phyloP scores from a whole-genome alignment of 2,113 vertebrate genomes.

The Albula goreensis region DNA sequence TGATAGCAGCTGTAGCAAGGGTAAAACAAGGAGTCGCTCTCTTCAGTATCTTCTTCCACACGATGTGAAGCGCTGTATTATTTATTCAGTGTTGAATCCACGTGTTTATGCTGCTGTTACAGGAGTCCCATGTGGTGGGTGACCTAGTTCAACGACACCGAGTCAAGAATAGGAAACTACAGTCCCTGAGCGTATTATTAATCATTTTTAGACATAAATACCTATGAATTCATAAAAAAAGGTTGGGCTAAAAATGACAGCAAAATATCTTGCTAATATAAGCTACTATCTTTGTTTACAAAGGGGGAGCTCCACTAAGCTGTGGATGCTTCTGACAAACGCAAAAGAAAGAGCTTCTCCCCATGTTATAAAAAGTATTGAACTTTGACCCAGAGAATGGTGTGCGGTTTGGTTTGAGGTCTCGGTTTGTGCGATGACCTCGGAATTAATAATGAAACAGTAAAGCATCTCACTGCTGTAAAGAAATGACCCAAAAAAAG shows the following conservation, averaged over 20 bases:
- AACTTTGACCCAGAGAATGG: neutral
- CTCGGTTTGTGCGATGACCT: neutral
- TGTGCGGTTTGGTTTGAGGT: neutral
- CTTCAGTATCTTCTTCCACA: slow-evolving; percentile 2
- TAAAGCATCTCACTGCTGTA: neutral
- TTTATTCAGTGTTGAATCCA: slow-evolving; percentile 16
- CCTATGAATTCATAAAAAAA: slow-evolving; percentile 11
- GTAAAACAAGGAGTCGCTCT: neutral
- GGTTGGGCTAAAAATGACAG: neutral
- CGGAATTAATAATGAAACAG: slow-evolving; percentile 1
- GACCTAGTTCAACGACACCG: neutral
- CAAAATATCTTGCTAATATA: neutral
- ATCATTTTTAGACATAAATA: neutral
- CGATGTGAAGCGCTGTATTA: neutral
- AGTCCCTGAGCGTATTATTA: neutral
- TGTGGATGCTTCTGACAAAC: neutral
- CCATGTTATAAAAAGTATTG: neutral
- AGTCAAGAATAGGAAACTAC: neutral
- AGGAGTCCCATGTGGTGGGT: neutral
- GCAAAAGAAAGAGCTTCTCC: neutral
- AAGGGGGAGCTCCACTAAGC: neutral
- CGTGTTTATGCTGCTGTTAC: slow-evolving; percentile 2
- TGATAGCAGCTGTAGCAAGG: neutral
- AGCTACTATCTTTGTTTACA: neutral
- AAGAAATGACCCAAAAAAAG: neutral